phyloP scores from a whole-genome alignment of 2,797 vertebrate genomes.

The Ara ararauna region DNA sequence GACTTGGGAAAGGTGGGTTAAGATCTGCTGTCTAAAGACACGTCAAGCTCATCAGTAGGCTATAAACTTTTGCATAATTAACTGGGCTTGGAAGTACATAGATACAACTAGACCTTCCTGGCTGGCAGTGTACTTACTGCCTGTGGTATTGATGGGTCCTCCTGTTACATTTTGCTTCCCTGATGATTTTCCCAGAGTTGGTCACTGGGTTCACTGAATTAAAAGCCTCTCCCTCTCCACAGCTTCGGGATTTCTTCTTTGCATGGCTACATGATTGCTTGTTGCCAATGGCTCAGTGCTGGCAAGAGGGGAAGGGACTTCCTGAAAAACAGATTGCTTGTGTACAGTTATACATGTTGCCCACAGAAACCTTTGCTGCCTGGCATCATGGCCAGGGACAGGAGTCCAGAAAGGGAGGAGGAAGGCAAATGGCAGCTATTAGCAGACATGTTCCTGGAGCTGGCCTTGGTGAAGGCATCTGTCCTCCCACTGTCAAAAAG shows the following conservation, averaged over 20 bases:
- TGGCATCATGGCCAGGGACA: not conserved
- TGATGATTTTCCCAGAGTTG: not conserved
- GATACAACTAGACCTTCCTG: not conserved
- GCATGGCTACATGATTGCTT: not conserved
- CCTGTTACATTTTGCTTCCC: not conserved
- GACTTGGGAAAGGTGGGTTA: not conserved
- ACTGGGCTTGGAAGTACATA: not conserved
- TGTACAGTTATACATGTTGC: not conserved
- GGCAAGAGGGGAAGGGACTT: conserved; percentile 10
- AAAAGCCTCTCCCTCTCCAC: not conserved
- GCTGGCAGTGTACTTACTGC: not conserved
- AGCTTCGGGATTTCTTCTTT: not conserved
- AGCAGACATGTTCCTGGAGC: not conserved
- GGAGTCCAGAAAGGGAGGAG: not conserved
- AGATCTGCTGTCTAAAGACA: not conserved
- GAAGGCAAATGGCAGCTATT: not conserved
- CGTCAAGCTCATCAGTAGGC: not conserved
- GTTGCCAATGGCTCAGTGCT: conserved; percentile 32
- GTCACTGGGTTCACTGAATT: not conserved
- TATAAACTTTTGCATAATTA: not conserved
- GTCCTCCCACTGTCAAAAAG: not conserved
- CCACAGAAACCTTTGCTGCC: not conserved
- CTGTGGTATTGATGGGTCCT: not conserved
- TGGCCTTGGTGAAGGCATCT: not conserved
- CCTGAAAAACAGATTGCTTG: conserved; percentile 29